Evolutionary conservation across 2,888 invertebrate genomes (phyloP).

Genomic region (Thelaira solivaga): DNA sequence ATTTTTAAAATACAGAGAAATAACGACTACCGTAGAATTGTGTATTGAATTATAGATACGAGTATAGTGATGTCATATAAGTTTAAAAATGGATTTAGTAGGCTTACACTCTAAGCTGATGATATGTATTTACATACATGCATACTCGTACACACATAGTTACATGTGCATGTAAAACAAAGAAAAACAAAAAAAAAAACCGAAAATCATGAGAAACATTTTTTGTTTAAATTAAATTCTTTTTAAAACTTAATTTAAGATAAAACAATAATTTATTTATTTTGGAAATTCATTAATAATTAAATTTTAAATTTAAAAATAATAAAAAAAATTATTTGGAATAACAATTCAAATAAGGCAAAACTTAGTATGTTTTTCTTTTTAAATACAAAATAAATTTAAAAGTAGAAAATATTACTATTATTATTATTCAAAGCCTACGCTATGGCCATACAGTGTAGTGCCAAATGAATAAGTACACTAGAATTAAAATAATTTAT

Average conservation of each 20-base stretch:
- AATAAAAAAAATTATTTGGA: constrained; percentile 6
- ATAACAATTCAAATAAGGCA: constrained; percentile 60
- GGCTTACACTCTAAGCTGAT: too few species aligned
- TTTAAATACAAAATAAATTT: neutral
- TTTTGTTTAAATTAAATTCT: too few species aligned
- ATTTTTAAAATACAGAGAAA: too few species aligned
- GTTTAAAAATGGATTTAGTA: too few species aligned
- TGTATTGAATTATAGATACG: too few species aligned
- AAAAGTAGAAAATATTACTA: neutral
- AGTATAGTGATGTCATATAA: too few species aligned
- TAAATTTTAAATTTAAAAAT: constrained; percentile 14
- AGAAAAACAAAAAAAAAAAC: too few species aligned
- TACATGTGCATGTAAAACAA: too few species aligned
- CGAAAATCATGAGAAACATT: too few species aligned
- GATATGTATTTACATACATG: too few species aligned
- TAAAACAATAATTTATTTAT: constrained; percentile 41
- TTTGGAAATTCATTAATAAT: constrained; percentile 23
- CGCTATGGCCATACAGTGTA: constrained; percentile 6
- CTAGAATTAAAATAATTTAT: neutral
- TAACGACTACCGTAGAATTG: too few species aligned
- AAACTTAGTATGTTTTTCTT: constrained; percentile 50
- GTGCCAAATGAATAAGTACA: neutral
- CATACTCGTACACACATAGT: too few species aligned
- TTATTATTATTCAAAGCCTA: neutral
- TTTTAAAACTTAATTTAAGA: constrained; percentile 53